A percentile compares a stretch with the other conserved stretches of the same genome.
Conservation (phyloP, 1,140 invertebrate genomes). For the Hypothenemus hampei region DNA sequence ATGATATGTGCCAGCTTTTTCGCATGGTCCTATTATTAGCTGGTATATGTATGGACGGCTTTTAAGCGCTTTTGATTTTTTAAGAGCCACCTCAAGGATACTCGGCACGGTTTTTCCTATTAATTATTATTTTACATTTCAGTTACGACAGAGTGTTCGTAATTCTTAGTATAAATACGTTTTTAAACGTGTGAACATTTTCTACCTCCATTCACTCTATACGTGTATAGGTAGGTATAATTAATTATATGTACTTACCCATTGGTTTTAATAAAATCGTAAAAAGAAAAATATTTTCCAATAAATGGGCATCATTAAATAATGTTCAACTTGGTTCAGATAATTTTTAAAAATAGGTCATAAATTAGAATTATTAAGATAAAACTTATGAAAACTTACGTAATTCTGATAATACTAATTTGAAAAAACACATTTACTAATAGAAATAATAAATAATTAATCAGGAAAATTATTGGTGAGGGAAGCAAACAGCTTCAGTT, state of each 20-base stretch:
- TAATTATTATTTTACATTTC: constrained; percentile 17
- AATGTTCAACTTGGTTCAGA: too few species aligned
- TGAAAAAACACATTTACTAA: too few species aligned
- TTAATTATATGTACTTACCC: too few species aligned
- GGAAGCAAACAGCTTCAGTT: too few species aligned
- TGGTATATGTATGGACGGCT: constrained; percentile 20
- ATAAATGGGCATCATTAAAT: too few species aligned
- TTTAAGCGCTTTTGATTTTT: constrained; percentile 25
- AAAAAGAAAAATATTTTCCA: too few species aligned
- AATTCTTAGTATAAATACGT: not conserved
- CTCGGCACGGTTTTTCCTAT: constrained; percentile 10
- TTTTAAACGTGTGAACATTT: not conserved
- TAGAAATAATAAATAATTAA: too few species aligned
- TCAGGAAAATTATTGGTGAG: too few species aligned
- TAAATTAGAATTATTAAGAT: too few species aligned
- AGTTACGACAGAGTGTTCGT: constrained; percentile 10
- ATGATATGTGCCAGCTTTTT: constrained; percentile 21
- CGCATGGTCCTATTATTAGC: constrained; percentile 19
- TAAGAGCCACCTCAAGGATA: constrained; percentile 9
- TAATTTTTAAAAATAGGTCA: not conserved
- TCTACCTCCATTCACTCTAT: not conserved
- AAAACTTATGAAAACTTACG: too few species aligned
- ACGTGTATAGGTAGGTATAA: not conserved
- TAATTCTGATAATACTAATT: too few species aligned
- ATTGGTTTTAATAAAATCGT: too few species aligned